Percentiles rank a stretch among this genome's conserved stretches.
Conservation (phyloP, 2,888 invertebrate genomes). For the Coelopa pilipes region DNA sequence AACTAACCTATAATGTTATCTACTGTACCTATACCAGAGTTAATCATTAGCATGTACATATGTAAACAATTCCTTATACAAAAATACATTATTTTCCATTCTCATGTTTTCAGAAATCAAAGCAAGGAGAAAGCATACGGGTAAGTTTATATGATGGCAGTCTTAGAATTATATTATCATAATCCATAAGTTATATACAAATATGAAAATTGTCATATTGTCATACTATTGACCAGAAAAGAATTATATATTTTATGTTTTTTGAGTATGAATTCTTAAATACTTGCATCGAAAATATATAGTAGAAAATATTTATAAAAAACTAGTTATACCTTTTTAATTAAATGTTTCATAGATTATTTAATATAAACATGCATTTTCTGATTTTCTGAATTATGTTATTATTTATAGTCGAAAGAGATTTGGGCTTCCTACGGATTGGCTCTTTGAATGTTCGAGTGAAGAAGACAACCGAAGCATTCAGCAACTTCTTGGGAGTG, state of each 20-base stretch:
- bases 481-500: constrained; percentile 89
- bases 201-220: no score
- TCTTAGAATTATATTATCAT: no score
- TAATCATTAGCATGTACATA: background rate
- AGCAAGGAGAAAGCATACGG: constrained; percentile 78
- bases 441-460: constrained; percentile 92
- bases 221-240: no score
- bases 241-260: no score
- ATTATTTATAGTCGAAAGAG: constrained; percentile 77
- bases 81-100: constrained; percentile 13
- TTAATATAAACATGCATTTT: no score
- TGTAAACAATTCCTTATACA: background rate
- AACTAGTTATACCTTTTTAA: no score
- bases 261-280: no score
- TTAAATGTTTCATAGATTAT: no score
- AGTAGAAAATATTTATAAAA: no score
- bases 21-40: background rate
- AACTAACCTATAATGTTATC: background rate
- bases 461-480: constrained; percentile 91
- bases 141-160: constrained; percentile 68
- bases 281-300: no score
- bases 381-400: background rate
- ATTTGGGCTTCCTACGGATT: constrained; percentile 89
- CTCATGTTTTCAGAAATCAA: constrained; percentile 73
- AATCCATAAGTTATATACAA: no score